Base-by-base conservation (phyloP, 2,888 invertebrate genomes). In the Thecophora atra region DNA sequence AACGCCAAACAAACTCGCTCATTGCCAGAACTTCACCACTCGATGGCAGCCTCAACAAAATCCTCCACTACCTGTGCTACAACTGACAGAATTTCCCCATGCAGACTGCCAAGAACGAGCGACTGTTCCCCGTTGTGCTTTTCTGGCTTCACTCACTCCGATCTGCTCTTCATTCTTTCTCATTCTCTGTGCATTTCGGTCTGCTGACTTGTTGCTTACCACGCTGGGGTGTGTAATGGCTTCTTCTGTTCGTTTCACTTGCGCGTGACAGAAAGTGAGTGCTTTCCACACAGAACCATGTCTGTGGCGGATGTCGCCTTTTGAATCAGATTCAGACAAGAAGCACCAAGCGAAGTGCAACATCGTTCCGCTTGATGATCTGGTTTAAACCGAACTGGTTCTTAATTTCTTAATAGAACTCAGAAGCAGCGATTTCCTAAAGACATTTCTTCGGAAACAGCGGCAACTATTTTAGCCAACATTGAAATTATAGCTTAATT, bases 21-120 rank as follows among this genome's bases (percentile, higher is more conserved):
- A 21, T 44, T 47, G 64, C 24, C 64, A n/a, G 62, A 42, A 7
- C 37, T 30, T 37, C 37, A 8, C 37, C 37, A 37, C 7, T 37
- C 37, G 37, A 37, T 11, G 37, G 6, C 11, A 47, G 13, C 47
- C 15, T n/a, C 8, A n/a, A 1, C 13, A 47, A 8, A 15, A 47
- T 11, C 44, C 44, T 21, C 24, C 17, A 54, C 63, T 62, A 70
- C 70, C 63, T 70, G 63, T 70, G 70, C 19, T 70, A 52, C 63
- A 70, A 63, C 63, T 28, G 56, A 63, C 63, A 19, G 56, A 62
- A 63, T 70, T 70, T 52, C 70, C 51, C 42, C 62, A 58, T 24
- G 5, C 26, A 21, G 3, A 21, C 21, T 19, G 11, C 28, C n/a
- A n/a, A 56, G 51, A 28, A 19, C 17, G 24, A 26, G 28, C 52